phyloP scores from a whole-genome alignment of 2,888 invertebrate species.

The Thymelicus sylvestris region DNA sequence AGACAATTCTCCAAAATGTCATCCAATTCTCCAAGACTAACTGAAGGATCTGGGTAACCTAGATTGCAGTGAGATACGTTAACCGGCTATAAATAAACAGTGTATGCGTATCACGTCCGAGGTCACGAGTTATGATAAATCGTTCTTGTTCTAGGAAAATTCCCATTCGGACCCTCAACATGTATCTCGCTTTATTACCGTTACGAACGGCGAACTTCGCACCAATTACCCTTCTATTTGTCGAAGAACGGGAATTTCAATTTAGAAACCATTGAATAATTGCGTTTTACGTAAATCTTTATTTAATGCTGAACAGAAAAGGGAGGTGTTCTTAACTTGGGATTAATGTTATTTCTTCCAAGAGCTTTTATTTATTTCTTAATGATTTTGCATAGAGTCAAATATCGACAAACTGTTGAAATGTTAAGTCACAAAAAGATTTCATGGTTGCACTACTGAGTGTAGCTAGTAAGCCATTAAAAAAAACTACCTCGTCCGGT shows the following conservation, averaged over 20 bases:
- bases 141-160: conserved; percentile 45
- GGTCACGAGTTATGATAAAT: conserved; percentile 60
- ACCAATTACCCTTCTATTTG: conserved; percentile 28
- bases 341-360: conserved; percentile 10
- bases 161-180: conserved; percentile 42
- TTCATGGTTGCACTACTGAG: no score
- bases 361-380: neutral
- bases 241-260: conserved; percentile 29
- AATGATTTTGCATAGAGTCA: neutral
- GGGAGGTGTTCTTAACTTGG: neutral
- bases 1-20: conserved; percentile 9
- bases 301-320: conserved; percentile 2
- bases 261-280: conserved; percentile 17
- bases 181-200: conserved; percentile 39
- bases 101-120: conserved; percentile 61
- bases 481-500: no score
- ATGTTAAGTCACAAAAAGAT: no score
- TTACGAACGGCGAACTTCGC: conserved; percentile 26
- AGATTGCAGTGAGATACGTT: conserved; percentile 57
- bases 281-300: conserved; percentile 14
- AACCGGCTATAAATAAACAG: conserved; percentile 56
- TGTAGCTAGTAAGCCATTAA: no score
- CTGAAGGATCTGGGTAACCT: conserved; percentile 39
- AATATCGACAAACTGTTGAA: neutral
- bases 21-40: conserved; percentile 4